These are phyloP conservation scores for Latrodectus elegans DNA, from an alignment of 2,888 invertebrate species.

Conservation along the genomic window DNA sequence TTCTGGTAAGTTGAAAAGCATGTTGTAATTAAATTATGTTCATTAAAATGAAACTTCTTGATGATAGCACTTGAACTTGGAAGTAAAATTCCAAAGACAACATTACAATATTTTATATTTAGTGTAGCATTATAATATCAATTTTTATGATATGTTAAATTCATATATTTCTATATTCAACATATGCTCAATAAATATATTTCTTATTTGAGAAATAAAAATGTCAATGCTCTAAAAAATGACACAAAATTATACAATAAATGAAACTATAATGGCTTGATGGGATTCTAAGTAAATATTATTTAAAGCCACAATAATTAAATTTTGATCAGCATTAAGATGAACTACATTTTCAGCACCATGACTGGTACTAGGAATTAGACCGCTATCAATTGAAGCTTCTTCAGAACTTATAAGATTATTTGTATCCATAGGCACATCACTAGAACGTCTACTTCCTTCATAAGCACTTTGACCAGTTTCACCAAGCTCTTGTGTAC, in stretches of 20 bases:
- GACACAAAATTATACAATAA: neutral
- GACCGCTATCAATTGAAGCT: neutral
- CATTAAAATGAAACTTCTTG: no score
- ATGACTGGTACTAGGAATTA: neutral
- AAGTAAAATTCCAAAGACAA: no score
- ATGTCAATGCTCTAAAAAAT: no score
- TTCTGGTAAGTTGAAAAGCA: no score
- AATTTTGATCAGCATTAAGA: neutral
- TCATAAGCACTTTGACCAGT: neutral
- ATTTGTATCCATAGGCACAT: neutral
- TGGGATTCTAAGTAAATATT: slow-evolving; percentile 23
- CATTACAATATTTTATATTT: no score
- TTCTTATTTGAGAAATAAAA: no score
- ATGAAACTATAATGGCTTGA: slow-evolving; percentile 44
- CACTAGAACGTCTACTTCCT: neutral
- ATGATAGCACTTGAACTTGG: no score
- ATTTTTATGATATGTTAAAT: no score
- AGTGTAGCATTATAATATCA: no score
- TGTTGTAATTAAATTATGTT: no score
- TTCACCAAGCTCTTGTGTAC: neutral
- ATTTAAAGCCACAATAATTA: slow-evolving; percentile 18
- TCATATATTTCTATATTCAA: no score
- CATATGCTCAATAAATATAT: no score
- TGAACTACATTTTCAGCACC: neutral
- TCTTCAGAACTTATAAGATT: neutral